Evolutionary conservation across 2,113 vertebrate genomes (phyloP).

Genomic region (Epinephelus cyanopodus): DNA sequence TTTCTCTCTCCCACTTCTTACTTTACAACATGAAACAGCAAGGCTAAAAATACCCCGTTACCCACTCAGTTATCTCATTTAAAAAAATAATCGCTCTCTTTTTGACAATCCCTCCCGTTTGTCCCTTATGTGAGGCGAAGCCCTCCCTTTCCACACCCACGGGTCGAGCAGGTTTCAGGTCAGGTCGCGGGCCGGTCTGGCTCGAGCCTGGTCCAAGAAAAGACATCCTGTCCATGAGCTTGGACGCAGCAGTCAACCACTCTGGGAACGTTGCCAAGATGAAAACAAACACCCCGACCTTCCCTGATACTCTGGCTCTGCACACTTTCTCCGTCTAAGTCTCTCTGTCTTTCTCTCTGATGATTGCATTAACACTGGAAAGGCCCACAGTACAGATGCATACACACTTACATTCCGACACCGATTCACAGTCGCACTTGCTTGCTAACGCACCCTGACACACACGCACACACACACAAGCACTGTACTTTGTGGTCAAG

Average conservation of each 20-base stretch:
- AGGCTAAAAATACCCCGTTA: constrained; percentile 80
- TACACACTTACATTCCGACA: constrained; percentile 73
- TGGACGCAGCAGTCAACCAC: constrained; percentile 26
- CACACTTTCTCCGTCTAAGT: constrained; percentile 57
- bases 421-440: constrained; percentile 55
- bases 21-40: constrained; percentile 78
- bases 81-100: constrained; percentile 78
- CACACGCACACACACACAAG: constrained; percentile 85
- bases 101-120: constrained; percentile 64
- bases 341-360: constrained; percentile 76
- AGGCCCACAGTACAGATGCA: constrained; percentile 88
- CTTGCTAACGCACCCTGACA: constrained; percentile 67
- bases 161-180: constrained; percentile 32
- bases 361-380: constrained; percentile 99
- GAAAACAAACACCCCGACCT: constrained; percentile 23
- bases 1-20: constrained; percentile 56
- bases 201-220: constrained; percentile 23
- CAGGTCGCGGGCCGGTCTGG: constrained; percentile 12
- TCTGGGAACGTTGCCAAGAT: constrained; percentile 14
- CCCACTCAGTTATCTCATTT: constrained; percentile 72
- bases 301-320: constrained; percentile 27
- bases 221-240: constrained; percentile 45
- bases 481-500: constrained; percentile 89
- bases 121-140: constrained; percentile 48
- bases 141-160: constrained; percentile 38